phyloP scores from a whole-genome alignment of 1,140 invertebrate genomes.

The Carposina sasakii region DNA sequence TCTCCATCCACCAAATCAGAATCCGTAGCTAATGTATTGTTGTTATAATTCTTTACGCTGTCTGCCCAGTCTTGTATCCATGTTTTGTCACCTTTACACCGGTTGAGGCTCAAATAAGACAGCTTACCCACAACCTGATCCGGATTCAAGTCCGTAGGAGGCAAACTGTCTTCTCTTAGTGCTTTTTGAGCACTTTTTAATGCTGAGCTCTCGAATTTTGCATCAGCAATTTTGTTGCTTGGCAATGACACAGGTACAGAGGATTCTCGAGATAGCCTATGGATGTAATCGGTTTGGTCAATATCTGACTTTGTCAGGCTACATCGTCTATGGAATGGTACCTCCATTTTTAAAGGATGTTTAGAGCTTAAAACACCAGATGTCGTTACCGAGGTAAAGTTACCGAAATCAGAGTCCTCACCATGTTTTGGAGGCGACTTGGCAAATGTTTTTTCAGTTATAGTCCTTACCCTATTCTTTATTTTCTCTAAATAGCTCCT shows the following conservation, averaged over 20 bases:
- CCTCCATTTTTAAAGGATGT: constrained; percentile 38
- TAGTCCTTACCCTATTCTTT: constrained; percentile 72
- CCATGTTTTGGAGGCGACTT: constrained; percentile 52
- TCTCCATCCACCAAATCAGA: constrained; percentile 33
- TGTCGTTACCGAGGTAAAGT: constrained; percentile 75
- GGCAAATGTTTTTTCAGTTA: constrained; percentile 68
- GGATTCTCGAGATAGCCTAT: constrained; percentile 52
- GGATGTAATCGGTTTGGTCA: constrained; percentile 74
- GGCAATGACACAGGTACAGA: constrained; percentile 57
- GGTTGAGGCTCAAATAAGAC: constrained; percentile 64
- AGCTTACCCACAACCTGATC: constrained; percentile 62
- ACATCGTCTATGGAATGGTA: constrained; percentile 47
- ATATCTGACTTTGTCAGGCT: constrained; percentile 77
- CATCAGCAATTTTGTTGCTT: constrained; percentile 39
- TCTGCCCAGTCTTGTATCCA: constrained; percentile 73
- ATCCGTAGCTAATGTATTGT: constrained; percentile 41
- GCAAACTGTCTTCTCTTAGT: constrained; percentile 38
- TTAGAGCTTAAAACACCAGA: constrained; percentile 74
- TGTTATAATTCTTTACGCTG: constrained; percentile 68
- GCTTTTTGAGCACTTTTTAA: constrained; percentile 56
- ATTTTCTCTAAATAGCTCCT: constrained; percentile 75
- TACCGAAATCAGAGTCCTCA: constrained; percentile 65
- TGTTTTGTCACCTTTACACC: constrained; percentile 68
- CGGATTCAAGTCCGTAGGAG: constrained; percentile 36
- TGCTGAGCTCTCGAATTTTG: constrained; percentile 57